Base-by-base conservation (phyloP, 2,797 vertebrate species). In the Malacoctenus gilli region DNA sequence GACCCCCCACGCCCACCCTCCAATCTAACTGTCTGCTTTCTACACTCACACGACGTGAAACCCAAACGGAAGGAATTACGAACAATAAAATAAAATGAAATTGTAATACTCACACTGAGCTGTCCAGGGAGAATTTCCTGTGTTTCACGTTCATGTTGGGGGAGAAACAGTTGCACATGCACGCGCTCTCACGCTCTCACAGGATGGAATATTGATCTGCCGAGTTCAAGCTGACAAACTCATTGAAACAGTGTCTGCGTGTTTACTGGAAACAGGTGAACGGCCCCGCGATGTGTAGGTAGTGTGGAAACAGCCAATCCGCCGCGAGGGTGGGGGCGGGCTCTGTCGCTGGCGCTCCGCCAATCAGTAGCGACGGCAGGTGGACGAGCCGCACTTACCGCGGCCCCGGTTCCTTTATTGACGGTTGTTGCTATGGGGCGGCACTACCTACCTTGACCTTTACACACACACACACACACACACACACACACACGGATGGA, bases 31-130 rank as follows among this genome's bases (percentile, higher is more conserved):
- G n/a, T n/a, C n/a, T n/a, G n/a, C n/a, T n/a, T n/a, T n/a, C n/a
- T n/a, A n/a, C n/a, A n/a, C n/a, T n/a, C n/a, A n/a, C n/a, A n/a
- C n/a, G n/a, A n/a, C n/a, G n/a, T n/a, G n/a, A n/a, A n/a, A n/a
- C n/a, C n/a, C n/a, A n/a, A n/a, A n/a, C n/a, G 20, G 8, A 48
- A 18, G 10, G 13, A 20, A 14, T n/a, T n/a, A n/a, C n/a, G 25
- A 50, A 35, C 4, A n/a, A 14, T 11, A 14, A 19, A 32, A 39
- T 5, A 28, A 28, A n/a, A n/a, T n/a, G n/a, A n/a, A n/a, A n/a
- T n/a, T n/a, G n/a, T 28, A 10, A 12, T 83, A 89, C 89, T 92
- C 63, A 91, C 90, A 58, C 4, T 32, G 43, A 61, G 56, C 80
- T 86, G 68, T 89, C 87, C 79, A 87, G 48, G 2, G 89, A 90